Base-by-base conservation (phyloP, 1,140 invertebrate species). In the Brachionus plicatilis region DNA sequence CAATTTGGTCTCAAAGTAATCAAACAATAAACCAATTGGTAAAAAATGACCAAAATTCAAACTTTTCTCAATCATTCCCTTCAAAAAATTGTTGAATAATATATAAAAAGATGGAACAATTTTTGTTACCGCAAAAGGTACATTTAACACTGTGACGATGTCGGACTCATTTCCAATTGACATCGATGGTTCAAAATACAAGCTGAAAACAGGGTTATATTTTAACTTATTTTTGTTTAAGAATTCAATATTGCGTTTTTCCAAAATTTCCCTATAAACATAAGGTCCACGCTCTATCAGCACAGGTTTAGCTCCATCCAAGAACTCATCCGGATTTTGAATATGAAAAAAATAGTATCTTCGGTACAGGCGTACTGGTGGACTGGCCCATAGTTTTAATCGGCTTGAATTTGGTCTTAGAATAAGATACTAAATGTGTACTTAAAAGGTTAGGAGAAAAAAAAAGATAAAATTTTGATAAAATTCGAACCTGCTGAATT, bases 321-420 rank as follows among this genome's bases (percentile, higher is more conserved):
- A 3, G 6, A 83, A 24, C 20, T 83, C 56, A 47, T 65, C 37
- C 5, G 56, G 53, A 70, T 83, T 83, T 47, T 65, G 12, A 20
- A 60, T n/a, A 45, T 83, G 29, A 14, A 60, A 83, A 27, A 83
- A 27, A 27, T 65, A 83, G 53, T n/a, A 66, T 83, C 65, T 60
- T 3, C 50, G 0, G 37, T 37, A 83, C 3, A 65, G 20, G 12
- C 9, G 8, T 0, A 66, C 43, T 14, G 79, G 79, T 33, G 53
- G 79, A 20, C 0, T 66, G 1, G 14, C 3, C 79, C 79, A 83
- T 17, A 33, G 11, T 43, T 53, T 33, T n/a, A 50, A 80, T 14
- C 27, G 9, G 6, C 20, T 56, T 65, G 76, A 53, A 37, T 65
- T 65, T 65, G 76, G 76, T 41, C 20, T 80, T 37, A 80, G 20